A percentile compares a stretch with the other conserved stretches of the same genome.
phyloP scores from a whole-genome alignment of 2,113 vertebrate species.

The Melanerpes formicivorus region DNA sequence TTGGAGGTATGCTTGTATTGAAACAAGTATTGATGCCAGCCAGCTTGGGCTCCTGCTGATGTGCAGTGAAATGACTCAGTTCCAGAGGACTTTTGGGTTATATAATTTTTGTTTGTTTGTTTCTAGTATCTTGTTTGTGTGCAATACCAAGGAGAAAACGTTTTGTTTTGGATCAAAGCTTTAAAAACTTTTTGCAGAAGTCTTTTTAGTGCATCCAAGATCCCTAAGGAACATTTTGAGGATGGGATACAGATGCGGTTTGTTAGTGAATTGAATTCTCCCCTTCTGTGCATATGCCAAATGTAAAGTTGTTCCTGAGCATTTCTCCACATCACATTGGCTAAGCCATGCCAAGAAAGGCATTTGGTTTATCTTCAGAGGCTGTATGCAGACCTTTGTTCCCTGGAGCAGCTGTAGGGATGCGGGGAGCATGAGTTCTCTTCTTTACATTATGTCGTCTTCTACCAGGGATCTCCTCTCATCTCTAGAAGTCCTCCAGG shows the following conservation, averaged over 20 bases:
- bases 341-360: not conserved
- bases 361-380: not conserved
- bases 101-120: not conserved
- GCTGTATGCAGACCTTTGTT: not conserved
- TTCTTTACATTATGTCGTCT: not conserved
- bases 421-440: not conserved
- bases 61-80: not conserved
- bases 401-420: not conserved
- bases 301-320: not conserved
- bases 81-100: not conserved
- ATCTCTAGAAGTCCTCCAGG: not conserved
- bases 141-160: not conserved
- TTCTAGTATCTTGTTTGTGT: not conserved
- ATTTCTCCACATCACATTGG: not conserved
- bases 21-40: not conserved
- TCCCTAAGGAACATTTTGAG: not conserved
- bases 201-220: not conserved
- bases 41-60: not conserved
- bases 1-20: not conserved
- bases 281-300: not conserved
- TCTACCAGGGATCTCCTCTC: not conserved
- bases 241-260: not conserved
- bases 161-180: not conserved
- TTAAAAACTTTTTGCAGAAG: not conserved
- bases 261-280: not conserved